Percentiles rank a stretch among this genome's conserved stretches.
Evolutionary conservation across 2,888 invertebrate genomes (phyloP).

Genomic region (Netelia fuscicornis): DNA sequence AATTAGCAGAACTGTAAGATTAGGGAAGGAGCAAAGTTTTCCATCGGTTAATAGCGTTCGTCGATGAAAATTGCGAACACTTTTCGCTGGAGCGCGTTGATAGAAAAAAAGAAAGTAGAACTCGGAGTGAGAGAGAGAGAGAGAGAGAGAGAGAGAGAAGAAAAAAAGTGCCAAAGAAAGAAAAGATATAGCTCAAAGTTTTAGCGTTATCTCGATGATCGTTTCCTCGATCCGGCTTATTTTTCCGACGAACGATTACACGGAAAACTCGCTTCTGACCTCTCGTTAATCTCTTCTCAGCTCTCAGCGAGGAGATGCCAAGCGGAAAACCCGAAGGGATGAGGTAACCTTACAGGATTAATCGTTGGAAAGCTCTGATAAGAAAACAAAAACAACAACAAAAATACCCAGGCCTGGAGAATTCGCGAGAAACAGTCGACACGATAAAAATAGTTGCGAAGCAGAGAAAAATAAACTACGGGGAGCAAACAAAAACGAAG

Average conservation of each 20-base stretch:
- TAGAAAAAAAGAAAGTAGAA: conserved; percentile 40
- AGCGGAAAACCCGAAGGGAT: conserved; percentile 36
- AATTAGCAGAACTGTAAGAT: conserved; percentile 49
- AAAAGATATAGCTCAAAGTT: conserved; percentile 48
- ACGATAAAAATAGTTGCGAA: conserved; percentile 49
- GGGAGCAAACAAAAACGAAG: conserved; percentile 6
- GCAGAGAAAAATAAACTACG: conserved; percentile 25
- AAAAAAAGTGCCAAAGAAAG: conserved; percentile 25
- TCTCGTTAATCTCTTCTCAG: conserved; percentile 64
- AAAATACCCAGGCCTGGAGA: conserved; percentile 40
- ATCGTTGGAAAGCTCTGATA: conserved; percentile 69
- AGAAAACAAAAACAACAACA: conserved; percentile 33
- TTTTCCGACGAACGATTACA: conserved; percentile 64
- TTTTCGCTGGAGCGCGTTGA: conserved; percentile 42
- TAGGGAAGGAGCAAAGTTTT: conserved; percentile 48
- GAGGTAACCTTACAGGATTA: conserved; percentile 60
- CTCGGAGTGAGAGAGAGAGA: background rate
- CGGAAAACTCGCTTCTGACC: conserved; percentile 65
- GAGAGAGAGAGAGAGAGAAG: background rate
- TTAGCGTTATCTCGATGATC: conserved; percentile 68
- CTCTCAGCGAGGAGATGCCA: conserved; percentile 52
- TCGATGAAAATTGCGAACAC: conserved; percentile 56
- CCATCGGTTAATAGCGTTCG: conserved; percentile 36
- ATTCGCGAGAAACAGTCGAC: conserved; percentile 43
- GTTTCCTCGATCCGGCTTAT: conserved; percentile 67